Percentiles rank a stretch among this genome's conserved stretches.
Conservation (phyloP, 1,140 invertebrate genomes). For the Diprion similis region DNA sequence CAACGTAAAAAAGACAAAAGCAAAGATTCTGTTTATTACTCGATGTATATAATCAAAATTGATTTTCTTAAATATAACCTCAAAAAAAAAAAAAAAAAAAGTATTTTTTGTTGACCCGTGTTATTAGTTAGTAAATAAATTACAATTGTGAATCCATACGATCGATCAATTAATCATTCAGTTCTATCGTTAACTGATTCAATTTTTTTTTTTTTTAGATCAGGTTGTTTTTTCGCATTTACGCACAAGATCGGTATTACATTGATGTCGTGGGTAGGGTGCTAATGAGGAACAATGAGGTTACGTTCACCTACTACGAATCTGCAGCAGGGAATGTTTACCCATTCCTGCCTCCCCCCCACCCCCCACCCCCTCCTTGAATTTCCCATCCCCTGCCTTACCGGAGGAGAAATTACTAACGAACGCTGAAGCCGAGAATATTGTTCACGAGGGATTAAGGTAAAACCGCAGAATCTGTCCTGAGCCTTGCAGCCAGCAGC, state of each 20-base stretch:
- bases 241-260: no score
- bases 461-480: constrained; percentile 14
- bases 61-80: no score
- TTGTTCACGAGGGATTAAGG: constrained; percentile 15
- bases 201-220: neutral
- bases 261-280: neutral
- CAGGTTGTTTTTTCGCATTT: neutral
- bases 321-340: neutral
- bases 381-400: constrained; percentile 8
- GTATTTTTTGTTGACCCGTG: no score
- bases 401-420: constrained; percentile 28
- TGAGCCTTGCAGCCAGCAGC: neutral
- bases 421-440: constrained; percentile 14
- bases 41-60: no score
- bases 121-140: no score
- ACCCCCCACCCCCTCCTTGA: neutral
- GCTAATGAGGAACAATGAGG: neutral
- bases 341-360: constrained; percentile 17
- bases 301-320: neutral
- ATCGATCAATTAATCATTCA: no score
- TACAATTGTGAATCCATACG: no score
- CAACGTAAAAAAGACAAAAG: no score
- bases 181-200: neutral
- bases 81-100: no score
- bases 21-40: no score